These are phyloP conservation scores for Epirrhoe tristata DNA, from an alignment of 2,888 invertebrate species.

Conservation along the genomic window DNA sequence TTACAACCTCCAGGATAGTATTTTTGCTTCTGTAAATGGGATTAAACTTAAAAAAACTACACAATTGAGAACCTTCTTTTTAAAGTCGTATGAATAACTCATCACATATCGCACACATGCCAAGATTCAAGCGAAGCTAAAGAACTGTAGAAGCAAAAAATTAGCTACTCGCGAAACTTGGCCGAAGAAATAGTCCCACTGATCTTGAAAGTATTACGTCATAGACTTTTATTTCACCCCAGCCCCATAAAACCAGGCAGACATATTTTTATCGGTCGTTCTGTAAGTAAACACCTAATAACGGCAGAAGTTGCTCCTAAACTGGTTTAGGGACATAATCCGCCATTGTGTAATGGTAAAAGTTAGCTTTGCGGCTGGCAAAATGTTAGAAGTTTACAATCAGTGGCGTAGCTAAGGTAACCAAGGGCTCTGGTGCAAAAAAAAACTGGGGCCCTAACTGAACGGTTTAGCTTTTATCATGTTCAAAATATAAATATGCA, in stretches of 20 bases:
- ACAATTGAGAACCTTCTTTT: no score
- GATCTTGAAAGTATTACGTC: slow-evolving; percentile 9
- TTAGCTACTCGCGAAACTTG: background rate
- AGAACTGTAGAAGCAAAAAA: background rate
- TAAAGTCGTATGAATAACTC: background rate
- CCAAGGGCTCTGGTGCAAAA: no score
- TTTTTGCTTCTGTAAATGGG: no score
- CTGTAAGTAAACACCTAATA: slow-evolving; percentile 32
- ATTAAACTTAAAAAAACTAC: no score
- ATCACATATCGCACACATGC: background rate
- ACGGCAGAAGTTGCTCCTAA: slow-evolving; percentile 27
- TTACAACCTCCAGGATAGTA: no score
- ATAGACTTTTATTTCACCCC: slow-evolving; percentile 18
- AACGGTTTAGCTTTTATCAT: no score
- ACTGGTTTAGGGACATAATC: slow-evolving; percentile 12
- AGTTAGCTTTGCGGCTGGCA: slow-evolving; percentile 21
- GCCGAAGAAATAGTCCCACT: background rate
- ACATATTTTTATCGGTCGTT: slow-evolving; percentile 32
- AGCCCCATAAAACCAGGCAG: slow-evolving; percentile 21
- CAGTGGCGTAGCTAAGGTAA: no score
- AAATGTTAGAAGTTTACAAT: background rate
- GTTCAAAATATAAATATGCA: no score
- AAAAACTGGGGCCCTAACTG: no score
- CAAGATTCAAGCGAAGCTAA: background rate
- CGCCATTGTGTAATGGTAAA: slow-evolving; percentile 24